phyloP scores from a whole-genome alignment of 2,113 vertebrate species.

The Paracanthobrama guichenoti region DNA sequence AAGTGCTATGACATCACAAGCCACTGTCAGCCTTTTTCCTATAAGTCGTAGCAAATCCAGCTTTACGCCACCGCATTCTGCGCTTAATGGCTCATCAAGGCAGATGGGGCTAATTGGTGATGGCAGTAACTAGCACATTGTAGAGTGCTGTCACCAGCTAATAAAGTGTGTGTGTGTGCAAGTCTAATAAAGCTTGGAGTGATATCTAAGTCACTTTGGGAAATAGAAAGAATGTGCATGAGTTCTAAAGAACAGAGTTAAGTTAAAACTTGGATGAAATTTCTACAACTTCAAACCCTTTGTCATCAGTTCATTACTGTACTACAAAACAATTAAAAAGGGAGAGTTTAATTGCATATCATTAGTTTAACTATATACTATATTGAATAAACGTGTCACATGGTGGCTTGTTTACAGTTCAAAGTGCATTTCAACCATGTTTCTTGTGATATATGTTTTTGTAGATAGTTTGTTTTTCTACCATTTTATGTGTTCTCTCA shows the following conservation, averaged over 20 bases:
- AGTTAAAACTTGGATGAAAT: not conserved
- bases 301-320: not conserved
- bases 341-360: not conserved
- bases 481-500: slow-evolving; percentile 10
- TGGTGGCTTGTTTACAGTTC: not conserved
- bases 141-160: slow-evolving; percentile 47
- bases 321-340: not conserved
- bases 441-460: not conserved
- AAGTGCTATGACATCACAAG: slow-evolving; percentile 44
- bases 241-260: not conserved
- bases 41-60: slow-evolving; percentile 70
- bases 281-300: not conserved
- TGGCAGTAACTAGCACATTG: slow-evolving; percentile 55
- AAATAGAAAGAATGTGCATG: not conserved
- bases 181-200: slow-evolving; percentile 6
- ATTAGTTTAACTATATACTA: not conserved
- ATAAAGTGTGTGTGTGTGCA: slow-evolving; percentile 47
- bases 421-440: not conserved
- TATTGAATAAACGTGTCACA: not conserved
- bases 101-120: slow-evolving; percentile 73
- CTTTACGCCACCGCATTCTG: slow-evolving; percentile 66
- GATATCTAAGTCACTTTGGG: not conserved
- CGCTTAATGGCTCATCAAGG: slow-evolving; percentile 69
- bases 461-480: slow-evolving; percentile 18
- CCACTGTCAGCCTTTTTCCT: slow-evolving; percentile 51